These are phyloP conservation scores for Urocynchramus pylzowi DNA, from an alignment of 2,113 vertebrate species.

Conservation along the genomic window DNA sequence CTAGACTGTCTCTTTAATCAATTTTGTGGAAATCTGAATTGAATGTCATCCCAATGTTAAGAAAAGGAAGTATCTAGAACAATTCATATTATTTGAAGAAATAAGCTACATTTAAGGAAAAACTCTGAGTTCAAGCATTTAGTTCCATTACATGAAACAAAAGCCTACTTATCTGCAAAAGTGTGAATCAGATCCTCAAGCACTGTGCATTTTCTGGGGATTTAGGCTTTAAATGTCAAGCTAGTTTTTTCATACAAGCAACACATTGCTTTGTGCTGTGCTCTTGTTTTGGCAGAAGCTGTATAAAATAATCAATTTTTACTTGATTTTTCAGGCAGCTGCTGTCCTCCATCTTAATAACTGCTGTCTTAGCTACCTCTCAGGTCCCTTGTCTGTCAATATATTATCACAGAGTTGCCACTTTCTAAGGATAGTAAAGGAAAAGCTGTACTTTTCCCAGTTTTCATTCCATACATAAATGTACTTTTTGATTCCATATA, in stretches of 20 bases:
- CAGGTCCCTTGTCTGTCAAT: background rate
- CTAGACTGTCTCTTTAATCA: constrained; percentile 19
- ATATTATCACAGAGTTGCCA: background rate
- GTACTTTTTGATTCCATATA: background rate
- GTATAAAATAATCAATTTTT: background rate
- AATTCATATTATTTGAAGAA: background rate
- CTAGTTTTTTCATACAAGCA: background rate
- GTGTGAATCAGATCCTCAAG: background rate
- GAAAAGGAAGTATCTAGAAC: background rate
- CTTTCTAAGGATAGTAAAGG: background rate
- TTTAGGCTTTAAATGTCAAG: background rate
- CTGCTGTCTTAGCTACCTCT: background rate
- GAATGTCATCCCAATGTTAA: background rate
- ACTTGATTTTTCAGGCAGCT: background rate
- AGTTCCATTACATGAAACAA: background rate
- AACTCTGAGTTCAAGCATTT: background rate
- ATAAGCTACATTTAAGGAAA: background rate
- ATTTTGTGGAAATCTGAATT: constrained; percentile 7
- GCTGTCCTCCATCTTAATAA: background rate
- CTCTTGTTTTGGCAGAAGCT: background rate
- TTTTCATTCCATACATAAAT: background rate
- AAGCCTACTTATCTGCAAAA: background rate
- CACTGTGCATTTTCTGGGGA: background rate
- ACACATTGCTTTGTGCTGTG: background rate
- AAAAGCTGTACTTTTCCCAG: background rate